Percentiles rank a stretch among this genome's conserved stretches.
phyloP scores from a whole-genome alignment of 2,888 invertebrate species.

The Cabera pusaria region DNA sequence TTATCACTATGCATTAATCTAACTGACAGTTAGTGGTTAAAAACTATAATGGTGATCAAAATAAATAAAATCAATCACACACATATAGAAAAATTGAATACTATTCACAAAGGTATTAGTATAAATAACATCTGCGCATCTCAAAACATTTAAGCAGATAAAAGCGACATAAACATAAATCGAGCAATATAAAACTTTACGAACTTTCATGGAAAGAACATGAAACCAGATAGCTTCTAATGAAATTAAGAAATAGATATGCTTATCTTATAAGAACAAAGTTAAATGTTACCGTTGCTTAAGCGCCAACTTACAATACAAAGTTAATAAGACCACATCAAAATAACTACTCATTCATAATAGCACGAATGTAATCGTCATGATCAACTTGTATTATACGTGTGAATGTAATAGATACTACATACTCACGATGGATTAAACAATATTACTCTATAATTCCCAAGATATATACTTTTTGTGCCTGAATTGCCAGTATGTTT shows the following conservation, averaged over 20 bases:
- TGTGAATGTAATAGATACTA: slow-evolving; percentile 9
- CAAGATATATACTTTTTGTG: too few species aligned
- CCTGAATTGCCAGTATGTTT: too few species aligned
- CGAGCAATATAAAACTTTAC: slow-evolving; percentile 9
- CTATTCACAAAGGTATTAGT: too few species aligned
- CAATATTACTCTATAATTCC: too few species aligned
- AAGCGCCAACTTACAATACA: slow-evolving; percentile 13
- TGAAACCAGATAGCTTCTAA: slow-evolving; percentile 19
- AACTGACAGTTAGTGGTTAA: too few species aligned
- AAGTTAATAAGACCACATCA: slow-evolving; percentile 10
- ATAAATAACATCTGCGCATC: too few species aligned
- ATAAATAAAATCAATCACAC: too few species aligned
- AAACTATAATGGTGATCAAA: too few species aligned
- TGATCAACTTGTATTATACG: slow-evolving; percentile 10
- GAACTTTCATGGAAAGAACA: slow-evolving; percentile 9
- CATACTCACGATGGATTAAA: not conserved
- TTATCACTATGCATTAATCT: too few species aligned
- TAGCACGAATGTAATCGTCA: slow-evolving; percentile 5
- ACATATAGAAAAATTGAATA: too few species aligned
- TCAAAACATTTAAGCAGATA: too few species aligned
- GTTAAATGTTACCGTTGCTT: slow-evolving; percentile 18
- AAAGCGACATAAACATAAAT: slow-evolving; percentile 6
- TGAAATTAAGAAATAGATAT: slow-evolving; percentile 18
- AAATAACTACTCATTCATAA: slow-evolving; percentile 19
- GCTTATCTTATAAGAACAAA: slow-evolving; percentile 12